A percentile compares a stretch with the other conserved stretches of the same genome.
Conservation (phyloP, 2,888 invertebrate species). For the Campaea margaritaria region DNA sequence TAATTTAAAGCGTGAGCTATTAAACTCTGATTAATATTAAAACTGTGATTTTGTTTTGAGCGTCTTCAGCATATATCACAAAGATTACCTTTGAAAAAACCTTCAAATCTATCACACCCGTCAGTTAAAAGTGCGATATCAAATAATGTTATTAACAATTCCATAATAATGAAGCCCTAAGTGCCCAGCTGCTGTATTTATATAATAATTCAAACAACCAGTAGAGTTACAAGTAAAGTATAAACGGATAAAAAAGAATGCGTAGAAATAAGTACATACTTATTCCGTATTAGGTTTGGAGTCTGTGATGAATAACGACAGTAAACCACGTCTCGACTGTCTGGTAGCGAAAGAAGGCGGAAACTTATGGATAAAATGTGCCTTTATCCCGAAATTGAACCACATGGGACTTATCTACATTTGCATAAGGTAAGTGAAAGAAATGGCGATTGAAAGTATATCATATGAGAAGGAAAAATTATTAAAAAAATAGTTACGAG, state of each 20-base stretch:
- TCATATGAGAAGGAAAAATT: neutral
- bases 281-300: conserved; percentile 8
- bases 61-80: too few relatives aligned
- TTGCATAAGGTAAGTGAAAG: conserved; percentile 14
- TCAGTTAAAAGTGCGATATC: too few relatives aligned
- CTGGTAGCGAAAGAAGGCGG: conserved; percentile 31
- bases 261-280: conserved; percentile 1
- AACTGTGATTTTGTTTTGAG: too few relatives aligned
- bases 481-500: neutral
- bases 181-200: too few relatives aligned
- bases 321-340: conserved; percentile 52
- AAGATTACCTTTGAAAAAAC: too few relatives aligned
- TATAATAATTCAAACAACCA: too few relatives aligned
- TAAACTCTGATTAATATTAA: too few relatives aligned
- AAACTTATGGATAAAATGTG: conserved; percentile 30
- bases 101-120: too few relatives aligned
- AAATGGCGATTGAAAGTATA: conserved; percentile 9
- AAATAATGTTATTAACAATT: too few relatives aligned
- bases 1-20: too few relatives aligned
- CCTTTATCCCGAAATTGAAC: conserved; percentile 41
- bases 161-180: too few relatives aligned
- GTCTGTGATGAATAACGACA: conserved; percentile 57
- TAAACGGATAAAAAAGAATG: conserved; percentile 3
- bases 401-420: conserved; percentile 35
- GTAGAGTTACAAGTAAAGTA: too few relatives aligned